Evolutionary conservation across 2,888 invertebrate genomes (phyloP), one percentile per base, ranked within the genome.

Genomic region (Patella ulyssiponensis): DNA sequence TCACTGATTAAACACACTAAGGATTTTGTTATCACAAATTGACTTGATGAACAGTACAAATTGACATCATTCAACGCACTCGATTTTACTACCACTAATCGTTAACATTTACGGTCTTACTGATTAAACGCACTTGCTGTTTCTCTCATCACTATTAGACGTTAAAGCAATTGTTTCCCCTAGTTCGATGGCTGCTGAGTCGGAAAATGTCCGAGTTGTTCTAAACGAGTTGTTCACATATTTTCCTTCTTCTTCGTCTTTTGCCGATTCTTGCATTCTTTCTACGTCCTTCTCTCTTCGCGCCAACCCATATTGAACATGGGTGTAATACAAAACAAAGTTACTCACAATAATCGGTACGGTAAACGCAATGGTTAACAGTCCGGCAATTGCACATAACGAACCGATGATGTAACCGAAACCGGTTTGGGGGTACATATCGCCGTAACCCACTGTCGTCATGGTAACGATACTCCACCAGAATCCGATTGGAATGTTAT

Each of bases 261-360:
- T 20, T 23, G 64, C 78, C 20, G 79, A 78, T n/a, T 81, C 79
- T 23, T 76, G 75, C 72, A 64, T 14, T 17, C 77, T 69, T 20
- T 81, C 82, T 15, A 64, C 23, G 33, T 81, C 83, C 11, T 80
- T 74, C 73, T 82, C 82, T 23, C 78, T 74, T 17, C 85, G 75
- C 1, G 84, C 84, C 11, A 88, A 81, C 7, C 88, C 88, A 79
- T 89, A 90, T 78, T 90, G 89, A 33, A 90, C 89, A 79, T 90
- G 90, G 20, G 89, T 88, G 79, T 91, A 91, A 80, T 90, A 90
- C 27, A 91, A 79, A 7, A 90, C 88, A 81, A 91, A 91, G 78
- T 91, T 91, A 77, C 89, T 90, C n/a, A 90, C 91, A 73, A 91
- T 89, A 73, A 90, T 89, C 1, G 90, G 91, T 12, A 91, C 90